Percentiles rank a stretch among this genome's conserved stretches.
Evolutionary conservation across 2,797 vertebrate species (phyloP).

Genomic region (Limosa lapponica): DNA sequence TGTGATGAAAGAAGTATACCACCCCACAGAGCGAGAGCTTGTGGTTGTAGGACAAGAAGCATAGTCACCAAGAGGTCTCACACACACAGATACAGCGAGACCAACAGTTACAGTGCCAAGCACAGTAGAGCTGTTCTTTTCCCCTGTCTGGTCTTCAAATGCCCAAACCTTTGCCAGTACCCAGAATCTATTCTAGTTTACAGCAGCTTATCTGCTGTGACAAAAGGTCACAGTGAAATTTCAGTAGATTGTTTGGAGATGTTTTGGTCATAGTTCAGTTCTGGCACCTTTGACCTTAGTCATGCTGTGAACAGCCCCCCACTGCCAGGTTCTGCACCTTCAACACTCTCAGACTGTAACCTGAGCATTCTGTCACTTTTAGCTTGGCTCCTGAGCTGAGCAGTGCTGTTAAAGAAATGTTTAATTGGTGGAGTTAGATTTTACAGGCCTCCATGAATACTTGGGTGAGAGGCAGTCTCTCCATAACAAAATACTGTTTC

Average conservation of each 20-base stretch:
- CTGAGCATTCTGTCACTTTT: neutral
- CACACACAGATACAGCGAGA: rapidly evolving
- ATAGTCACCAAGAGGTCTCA: neutral
- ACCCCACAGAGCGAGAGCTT: neutral
- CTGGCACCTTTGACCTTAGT: neutral
- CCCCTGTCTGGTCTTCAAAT: neutral
- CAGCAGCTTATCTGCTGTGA: neutral
- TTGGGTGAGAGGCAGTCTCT: neutral
- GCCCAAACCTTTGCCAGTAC: neutral
- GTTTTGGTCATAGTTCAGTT: neutral
- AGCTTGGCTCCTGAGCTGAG: neutral
- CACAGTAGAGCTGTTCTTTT: neutral
- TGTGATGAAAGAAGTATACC: neutral
- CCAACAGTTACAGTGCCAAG: neutral
- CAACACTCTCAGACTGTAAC: rapidly evolving
- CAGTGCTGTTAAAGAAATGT: neutral
- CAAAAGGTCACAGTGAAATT: neutral
- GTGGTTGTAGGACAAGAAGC: too few relatives aligned
- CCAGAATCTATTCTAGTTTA: neutral
- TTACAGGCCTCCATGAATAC: neutral
- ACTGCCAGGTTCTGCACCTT: neutral
- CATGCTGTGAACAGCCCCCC: neutral
- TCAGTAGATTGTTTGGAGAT: rapidly evolving
- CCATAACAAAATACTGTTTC: neutral
- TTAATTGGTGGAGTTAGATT: neutral